Evolutionary conservation across 2,888 invertebrate genomes (phyloP).

Genomic region (Apodemia mormo): DNA sequence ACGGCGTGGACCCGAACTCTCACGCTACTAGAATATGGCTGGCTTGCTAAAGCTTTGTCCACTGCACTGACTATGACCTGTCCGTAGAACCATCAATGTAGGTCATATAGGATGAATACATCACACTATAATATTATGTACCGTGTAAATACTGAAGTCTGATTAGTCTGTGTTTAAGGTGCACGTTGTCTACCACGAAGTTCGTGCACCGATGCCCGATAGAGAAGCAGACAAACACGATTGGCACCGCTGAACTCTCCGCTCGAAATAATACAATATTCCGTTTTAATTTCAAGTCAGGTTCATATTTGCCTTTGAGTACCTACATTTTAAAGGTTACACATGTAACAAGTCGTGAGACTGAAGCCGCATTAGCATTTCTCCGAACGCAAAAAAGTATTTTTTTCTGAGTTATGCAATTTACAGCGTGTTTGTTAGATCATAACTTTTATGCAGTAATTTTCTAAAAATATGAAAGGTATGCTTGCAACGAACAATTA

Average conservation of each 20-base stretch:
- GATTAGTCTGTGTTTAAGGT: slow-evolving; percentile 22
- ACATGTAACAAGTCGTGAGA: slow-evolving; percentile 33
- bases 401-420: slow-evolving; percentile 20
- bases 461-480: background rate
- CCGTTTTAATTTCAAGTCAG: slow-evolving; percentile 46
- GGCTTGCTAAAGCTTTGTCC: too few relatives aligned
- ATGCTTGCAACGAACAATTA: background rate
- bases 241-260: slow-evolving; percentile 61
- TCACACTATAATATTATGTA: background rate
- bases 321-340: slow-evolving; percentile 32
- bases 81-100: too few relatives aligned
- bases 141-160: background rate
- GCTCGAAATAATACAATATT: slow-evolving; percentile 53
- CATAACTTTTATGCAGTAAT: background rate
- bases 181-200: slow-evolving; percentile 27
- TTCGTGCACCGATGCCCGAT: slow-evolving; percentile 71
- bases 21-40: too few relatives aligned
- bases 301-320: slow-evolving; percentile 35
- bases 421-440: background rate
- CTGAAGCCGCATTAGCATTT: slow-evolving; percentile 31
- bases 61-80: too few relatives aligned
- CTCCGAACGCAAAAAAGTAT: slow-evolving; percentile 21
- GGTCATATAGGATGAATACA: too few relatives aligned
- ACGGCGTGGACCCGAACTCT: too few relatives aligned
- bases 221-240: slow-evolving; percentile 67